phyloP scores from a whole-genome alignment of 2,113 vertebrate species.

The Dicaeum eximium region DNA sequence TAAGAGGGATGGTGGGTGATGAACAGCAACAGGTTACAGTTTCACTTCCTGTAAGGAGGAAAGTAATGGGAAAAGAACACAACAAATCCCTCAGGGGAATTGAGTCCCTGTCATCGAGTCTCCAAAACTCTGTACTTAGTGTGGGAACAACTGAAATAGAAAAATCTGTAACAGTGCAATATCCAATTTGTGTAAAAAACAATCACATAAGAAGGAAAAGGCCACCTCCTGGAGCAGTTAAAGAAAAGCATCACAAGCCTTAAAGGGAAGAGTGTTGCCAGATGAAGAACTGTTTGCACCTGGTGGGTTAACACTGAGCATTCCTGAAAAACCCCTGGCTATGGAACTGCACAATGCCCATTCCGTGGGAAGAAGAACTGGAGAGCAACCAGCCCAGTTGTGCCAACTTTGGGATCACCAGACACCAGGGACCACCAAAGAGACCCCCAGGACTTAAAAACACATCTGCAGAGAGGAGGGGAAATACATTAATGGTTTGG shows the following conservation, averaged over 20 bases:
- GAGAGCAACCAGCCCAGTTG: neutral
- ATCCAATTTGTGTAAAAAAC: neutral
- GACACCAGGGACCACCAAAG: neutral
- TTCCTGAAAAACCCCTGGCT: neutral
- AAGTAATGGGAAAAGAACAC: neutral
- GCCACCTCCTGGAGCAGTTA: neutral
- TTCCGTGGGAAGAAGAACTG: neutral
- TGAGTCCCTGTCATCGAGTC: neutral
- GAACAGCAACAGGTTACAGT: neutral
- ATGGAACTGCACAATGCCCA: neutral
- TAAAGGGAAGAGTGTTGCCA: neutral
- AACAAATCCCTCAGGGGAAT: neutral
- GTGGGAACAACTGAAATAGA: neutral
- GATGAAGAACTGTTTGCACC: neutral
- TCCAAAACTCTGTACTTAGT: neutral
- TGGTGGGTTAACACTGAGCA: neutral
- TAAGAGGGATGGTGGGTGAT: neutral
- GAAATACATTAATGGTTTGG: neutral
- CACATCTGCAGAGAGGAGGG: neutral
- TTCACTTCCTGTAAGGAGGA: neutral
- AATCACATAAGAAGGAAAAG: neutral
- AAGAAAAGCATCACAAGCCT: neutral
- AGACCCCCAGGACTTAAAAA: neutral
- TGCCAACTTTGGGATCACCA: neutral
- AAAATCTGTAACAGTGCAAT: neutral